phyloP scores from a whole-genome alignment of 2,113 vertebrate genomes.

The Xiphorhynchus elegans region DNA sequence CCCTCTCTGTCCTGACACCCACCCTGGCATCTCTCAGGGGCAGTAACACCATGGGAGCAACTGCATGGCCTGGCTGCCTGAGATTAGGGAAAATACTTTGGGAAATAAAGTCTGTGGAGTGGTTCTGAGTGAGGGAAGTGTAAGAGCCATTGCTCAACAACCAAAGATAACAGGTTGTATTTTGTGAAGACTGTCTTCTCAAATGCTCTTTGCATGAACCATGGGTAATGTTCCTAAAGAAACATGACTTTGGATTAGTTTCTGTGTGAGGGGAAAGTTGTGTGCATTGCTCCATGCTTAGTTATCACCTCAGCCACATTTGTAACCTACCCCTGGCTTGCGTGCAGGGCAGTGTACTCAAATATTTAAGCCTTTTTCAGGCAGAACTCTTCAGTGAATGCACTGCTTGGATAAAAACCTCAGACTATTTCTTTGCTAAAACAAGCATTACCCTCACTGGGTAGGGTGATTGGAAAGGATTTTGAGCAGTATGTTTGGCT shows the following conservation, averaged over 20 bases:
- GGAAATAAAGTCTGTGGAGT: not conserved
- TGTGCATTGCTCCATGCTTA: not conserved
- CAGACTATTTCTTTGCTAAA: not conserved
- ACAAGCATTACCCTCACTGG: not conserved
- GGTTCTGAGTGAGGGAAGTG: not conserved
- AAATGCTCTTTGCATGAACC: not conserved
- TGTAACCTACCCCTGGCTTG: not conserved
- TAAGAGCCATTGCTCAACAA: not conserved
- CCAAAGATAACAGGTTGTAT: not conserved
- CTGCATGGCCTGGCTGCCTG: not conserved
- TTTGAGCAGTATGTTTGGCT: not conserved
- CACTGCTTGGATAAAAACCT: not conserved
- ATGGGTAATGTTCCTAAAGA: not conserved
- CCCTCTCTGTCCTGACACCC: not conserved
- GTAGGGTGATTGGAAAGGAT: not conserved
- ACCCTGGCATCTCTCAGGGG: fast-evolving
- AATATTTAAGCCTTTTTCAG: not conserved
- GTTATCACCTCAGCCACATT: not conserved
- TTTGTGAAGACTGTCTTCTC: not conserved
- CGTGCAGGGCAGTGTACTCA: not conserved
- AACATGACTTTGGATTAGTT: not conserved
- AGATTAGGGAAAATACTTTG: not conserved
- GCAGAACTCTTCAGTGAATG: not conserved
- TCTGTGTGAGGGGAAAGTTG: not conserved
- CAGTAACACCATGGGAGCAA: not conserved